These are phyloP conservation scores for Eremophila alpestris DNA, from an alignment of 2,797 vertebrate genomes.

Conservation along the genomic window DNA sequence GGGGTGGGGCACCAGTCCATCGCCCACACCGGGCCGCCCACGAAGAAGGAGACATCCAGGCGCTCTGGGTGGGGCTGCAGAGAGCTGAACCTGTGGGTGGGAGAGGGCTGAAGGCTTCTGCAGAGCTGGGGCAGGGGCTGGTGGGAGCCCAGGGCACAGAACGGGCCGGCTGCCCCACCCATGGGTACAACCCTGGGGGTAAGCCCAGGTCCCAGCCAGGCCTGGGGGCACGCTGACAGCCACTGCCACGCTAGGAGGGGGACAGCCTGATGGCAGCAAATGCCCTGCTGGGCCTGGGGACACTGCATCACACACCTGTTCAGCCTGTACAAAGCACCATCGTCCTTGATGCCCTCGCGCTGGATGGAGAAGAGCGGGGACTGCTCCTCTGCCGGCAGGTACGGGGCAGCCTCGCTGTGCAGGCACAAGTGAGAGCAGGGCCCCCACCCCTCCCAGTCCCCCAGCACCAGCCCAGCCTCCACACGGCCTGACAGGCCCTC, in stretches of 20 bases:
- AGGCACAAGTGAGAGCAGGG: not conserved
- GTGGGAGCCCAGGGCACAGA: not conserved
- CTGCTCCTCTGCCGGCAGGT: slow-evolving; percentile 83
- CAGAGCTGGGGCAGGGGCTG: not conserved
- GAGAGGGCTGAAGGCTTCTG: not conserved
- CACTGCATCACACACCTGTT: slow-evolving; percentile 76
- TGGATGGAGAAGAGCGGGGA: slow-evolving; percentile 87
- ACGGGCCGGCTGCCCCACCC: fast-evolving
- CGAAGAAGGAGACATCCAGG: slow-evolving; percentile 86
- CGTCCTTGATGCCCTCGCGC: slow-evolving; percentile 82
- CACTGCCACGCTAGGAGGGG: not conserved
- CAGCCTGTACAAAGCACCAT: slow-evolving; percentile 75
- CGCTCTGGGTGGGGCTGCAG: slow-evolving; percentile 81
- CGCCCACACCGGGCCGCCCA: slow-evolving; percentile 91
- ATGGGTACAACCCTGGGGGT: not conserved
- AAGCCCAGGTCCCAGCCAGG: too few species aligned
- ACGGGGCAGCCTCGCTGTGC: slow-evolving; percentile 83
- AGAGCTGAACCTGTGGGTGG: slow-evolving; percentile 80
- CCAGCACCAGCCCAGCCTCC: not conserved
- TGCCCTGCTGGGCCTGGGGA: not conserved
- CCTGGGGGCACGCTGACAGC: not conserved
- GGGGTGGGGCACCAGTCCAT: slow-evolving; percentile 94
- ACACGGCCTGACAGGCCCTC: fast-evolving
- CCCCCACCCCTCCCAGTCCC: fast-evolving
- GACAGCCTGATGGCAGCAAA: not conserved